Evolutionary conservation across 2,113 vertebrate genomes (phyloP).

Genomic region (Platanista minor): DNA sequence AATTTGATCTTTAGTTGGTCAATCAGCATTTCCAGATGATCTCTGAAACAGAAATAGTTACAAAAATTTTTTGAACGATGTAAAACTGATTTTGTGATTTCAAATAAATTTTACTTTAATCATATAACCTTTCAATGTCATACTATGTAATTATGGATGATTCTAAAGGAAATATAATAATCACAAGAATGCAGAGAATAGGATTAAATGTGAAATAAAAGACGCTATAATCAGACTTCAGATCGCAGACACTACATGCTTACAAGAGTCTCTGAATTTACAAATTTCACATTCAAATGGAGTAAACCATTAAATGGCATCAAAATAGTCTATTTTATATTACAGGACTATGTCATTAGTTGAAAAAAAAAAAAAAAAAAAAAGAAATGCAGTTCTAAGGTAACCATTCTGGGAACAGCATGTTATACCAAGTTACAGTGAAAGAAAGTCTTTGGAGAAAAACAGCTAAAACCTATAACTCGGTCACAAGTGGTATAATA

Average conservation of each 20-base stretch:
- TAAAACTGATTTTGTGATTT: neutral
- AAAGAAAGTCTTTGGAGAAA: neutral
- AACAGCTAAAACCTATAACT: neutral
- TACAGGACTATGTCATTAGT: neutral
- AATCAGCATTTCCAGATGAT: constrained; percentile 87
- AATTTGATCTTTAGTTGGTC: constrained; percentile 90
- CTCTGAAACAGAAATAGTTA: constrained; percentile 77
- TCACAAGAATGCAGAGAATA: neutral
- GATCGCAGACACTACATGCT: neutral
- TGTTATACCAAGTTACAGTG: neutral
- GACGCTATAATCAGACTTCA: neutral
- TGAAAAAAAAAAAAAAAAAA: neutral
- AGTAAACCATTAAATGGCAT: neutral
- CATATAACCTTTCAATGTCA: neutral
- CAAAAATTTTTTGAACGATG: neutral
- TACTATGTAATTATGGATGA: neutral
- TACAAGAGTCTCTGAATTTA: neutral
- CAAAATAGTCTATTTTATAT: neutral
- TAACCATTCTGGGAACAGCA: neutral
- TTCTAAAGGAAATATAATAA: neutral
- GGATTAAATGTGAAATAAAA: neutral
- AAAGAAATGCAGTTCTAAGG: neutral
- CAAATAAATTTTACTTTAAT: constrained; percentile 12
- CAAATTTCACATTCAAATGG: constrained; percentile 12
- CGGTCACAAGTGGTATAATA: neutral